Base-by-base conservation (phyloP, 53 echinoderm and acorn worm species). In the Patiria pectinifera region DNA sequence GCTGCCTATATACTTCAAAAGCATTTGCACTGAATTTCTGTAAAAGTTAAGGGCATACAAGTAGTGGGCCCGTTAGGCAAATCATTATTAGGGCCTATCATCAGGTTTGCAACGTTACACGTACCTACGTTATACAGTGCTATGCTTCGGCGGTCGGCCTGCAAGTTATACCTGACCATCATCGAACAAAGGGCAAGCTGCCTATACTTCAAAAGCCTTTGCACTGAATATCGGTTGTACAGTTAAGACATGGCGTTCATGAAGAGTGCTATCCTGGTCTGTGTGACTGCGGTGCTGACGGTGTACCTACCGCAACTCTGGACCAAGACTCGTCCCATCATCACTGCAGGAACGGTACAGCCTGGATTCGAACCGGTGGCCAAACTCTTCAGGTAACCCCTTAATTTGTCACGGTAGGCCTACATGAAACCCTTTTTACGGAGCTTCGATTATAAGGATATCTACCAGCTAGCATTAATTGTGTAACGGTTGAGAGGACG, bases 291-390 rank as follows among this genome's bases (percentile, higher is more conserved):
- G 23, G 82, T 82, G 2, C 19, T 82, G 58, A 59, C 25, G 82
- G 35, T 35, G 35, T 35, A 35, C 35, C 26, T 91, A 74, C 82
- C 91, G 49, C 66, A 21, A 4, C 78, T 92, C 26, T 92, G 85
- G 85, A 66, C 78, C 25, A 60, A 48, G 53, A 79, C 78, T 15
- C 92, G 6, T 0, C 80, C 86, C 22, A 63, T 69, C 22, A 78
- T 86, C 16, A 90, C 94, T 14, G 82, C 86, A 59, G 96, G 96
- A 3, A 86, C 71, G 45, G 96, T 96, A 19, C 88, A 93, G 46
- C 84, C 93, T 1, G 96, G 96, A 45, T 96, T 96, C 72, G 94
- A 96, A 71, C 84, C 87, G 10, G 96, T 96, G 22, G 62, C 71
- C 62, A 80, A 92, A 19, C 92, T 93, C 4, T 96, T 96, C 91